Percentiles rank a stretch among this genome's conserved stretches.
These are phyloP conservation scores for Lophotriccus pileatus DNA, from an alignment of 2,797 vertebrate genomes.

Conservation along the genomic window DNA sequence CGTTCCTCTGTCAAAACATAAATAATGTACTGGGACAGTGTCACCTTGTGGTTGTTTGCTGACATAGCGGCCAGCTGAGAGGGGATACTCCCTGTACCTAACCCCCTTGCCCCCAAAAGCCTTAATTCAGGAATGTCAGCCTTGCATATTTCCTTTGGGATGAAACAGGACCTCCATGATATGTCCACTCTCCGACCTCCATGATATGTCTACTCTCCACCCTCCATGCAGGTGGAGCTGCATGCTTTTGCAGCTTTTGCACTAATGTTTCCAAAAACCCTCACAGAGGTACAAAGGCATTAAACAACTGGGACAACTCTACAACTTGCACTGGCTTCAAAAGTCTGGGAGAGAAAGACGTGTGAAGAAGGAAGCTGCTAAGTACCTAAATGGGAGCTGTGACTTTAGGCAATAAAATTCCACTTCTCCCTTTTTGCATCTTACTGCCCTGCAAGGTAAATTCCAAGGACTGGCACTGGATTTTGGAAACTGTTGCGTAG, in stretches of 20 bases:
- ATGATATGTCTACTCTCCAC: accelerated
- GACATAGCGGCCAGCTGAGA: constrained; percentile 18
- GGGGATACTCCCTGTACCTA: neutral
- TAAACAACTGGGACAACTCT: neutral
- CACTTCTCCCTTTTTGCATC: neutral
- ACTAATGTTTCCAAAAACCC: neutral
- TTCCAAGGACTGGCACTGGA: neutral
- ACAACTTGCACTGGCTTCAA: neutral
- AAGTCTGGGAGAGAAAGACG: neutral
- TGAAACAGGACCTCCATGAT: neutral
- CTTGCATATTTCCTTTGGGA: too few species aligned
- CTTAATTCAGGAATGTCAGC: neutral
- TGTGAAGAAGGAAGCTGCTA: neutral
- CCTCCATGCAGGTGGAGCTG: neutral
- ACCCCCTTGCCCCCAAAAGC: neutral
- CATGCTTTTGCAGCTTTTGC: neutral
- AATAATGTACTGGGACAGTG: constrained; percentile 59
- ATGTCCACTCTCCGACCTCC: neutral
- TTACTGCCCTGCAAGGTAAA: neutral
- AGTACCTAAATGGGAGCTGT: neutral
- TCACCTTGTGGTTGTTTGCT: constrained; percentile 49
- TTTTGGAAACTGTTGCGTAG: neutral
- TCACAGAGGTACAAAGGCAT: neutral
- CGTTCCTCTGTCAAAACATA: constrained; percentile 33
- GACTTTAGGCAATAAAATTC: neutral